These are phyloP conservation scores for Parnassius orleans DNA, from an alignment of 2,888 invertebrate species.

Conservation along the genomic window DNA sequence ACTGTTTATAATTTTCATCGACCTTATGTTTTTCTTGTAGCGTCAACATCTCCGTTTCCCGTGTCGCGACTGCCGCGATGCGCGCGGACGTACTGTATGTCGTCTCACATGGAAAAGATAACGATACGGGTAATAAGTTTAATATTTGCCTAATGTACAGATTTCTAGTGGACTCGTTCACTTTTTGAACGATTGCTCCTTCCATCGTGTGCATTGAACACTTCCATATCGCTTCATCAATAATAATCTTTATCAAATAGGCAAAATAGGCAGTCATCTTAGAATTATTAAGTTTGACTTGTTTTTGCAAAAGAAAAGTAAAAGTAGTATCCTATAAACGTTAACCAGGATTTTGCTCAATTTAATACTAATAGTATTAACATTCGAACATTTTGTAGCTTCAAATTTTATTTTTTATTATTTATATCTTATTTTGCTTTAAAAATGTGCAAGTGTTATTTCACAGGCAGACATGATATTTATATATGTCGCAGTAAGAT, in stretches of 20 bases:
- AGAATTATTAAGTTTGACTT: no score
- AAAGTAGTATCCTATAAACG: no score
- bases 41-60: conserved; percentile 49
- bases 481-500: no score
- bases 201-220: conserved; percentile 1
- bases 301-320: no score
- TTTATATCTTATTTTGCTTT: no score
- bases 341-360: no score
- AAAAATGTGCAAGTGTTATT: no score
- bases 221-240: background rate
- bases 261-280: no score
- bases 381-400: no score
- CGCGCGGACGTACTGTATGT: conserved; percentile 52
- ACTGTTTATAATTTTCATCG: conserved; percentile 23
- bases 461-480: no score
- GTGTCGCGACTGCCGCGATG: conserved; percentile 54
- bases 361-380: no score
- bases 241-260: background rate
- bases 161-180: conserved; percentile 22
- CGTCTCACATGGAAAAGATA: conserved; percentile 33
- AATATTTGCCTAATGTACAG: conserved; percentile 31
- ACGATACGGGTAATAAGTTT: conserved; percentile 27
- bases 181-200: background rate
- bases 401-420: no score
- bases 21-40: conserved; percentile 33